These are phyloP conservation scores for Ceratotherium simum DNA, from an alignment of 2,113 vertebrate genomes.

Conservation along the genomic window DNA sequence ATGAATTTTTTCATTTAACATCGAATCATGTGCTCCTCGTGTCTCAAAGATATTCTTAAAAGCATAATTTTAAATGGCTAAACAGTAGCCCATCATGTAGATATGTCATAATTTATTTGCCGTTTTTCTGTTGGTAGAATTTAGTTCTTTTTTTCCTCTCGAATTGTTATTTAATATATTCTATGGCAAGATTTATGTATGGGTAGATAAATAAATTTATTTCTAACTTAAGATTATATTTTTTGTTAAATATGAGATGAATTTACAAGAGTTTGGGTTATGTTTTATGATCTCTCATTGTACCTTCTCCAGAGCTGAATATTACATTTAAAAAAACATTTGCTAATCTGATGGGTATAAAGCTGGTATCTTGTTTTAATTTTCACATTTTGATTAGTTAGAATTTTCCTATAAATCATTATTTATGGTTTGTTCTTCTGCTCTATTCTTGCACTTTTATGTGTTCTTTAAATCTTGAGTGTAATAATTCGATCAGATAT, in stretches of 20 bases:
- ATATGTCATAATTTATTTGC: not conserved
- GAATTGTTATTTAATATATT: not conserved
- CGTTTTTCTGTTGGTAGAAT: not conserved
- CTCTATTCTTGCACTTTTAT: not conserved
- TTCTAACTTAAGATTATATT: not conserved
- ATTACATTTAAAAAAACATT: not conserved
- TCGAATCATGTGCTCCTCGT: not conserved
- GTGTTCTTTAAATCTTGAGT: not conserved
- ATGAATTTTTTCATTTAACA: not conserved
- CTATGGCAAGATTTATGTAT: not conserved
- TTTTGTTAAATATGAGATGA: not conserved
- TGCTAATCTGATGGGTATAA: not conserved
- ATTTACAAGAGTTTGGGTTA: not conserved
- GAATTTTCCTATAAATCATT: not conserved
- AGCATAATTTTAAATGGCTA: not conserved
- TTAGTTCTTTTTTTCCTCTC: not conserved
- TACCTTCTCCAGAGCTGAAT: not conserved
- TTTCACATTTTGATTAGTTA: not conserved
- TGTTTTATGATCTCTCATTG: not conserved
- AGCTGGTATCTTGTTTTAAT: not conserved
- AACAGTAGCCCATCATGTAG: rapidly evolving
- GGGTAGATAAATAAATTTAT: not conserved
- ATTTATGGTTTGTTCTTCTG: not conserved
- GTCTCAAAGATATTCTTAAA: not conserved
- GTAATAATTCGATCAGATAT: not conserved